Evolutionary conservation across 2,888 invertebrate species (phyloP), one percentile per base, ranked within the genome.

Genomic region (Synanthedon vespiformis): DNA sequence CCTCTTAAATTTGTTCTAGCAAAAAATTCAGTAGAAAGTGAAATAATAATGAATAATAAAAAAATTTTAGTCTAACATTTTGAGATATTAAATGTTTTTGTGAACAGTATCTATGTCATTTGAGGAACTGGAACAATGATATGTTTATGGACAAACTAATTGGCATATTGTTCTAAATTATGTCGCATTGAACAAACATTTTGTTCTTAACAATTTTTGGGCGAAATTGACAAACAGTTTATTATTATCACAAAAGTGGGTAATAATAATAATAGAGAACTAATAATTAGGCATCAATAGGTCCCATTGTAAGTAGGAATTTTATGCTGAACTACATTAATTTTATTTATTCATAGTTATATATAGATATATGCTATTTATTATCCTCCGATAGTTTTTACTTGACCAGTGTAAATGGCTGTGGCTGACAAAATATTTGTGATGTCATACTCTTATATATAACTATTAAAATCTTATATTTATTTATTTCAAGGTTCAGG

Each of bases 211-310:
- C 6, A 34, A 34, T 34, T 34, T 51, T 50, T 51, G 51, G 51
- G 49, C 40, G 27, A 51, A 51, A 51, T 51, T 47, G 51, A 53
- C 48, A 40, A 22, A 41, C 18, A 41, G 13, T 34, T 69, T 70
- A 58, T 59, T 68, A 62, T n/a, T 44, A 44, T 44, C n/a, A 13
- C 44, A 44, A n/a, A 44, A 44, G 44, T 34, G 34, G 8, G 44
- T 44, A 44, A 44, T 48, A 48, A 44, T 44, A 44, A 44, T 44
- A 48, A 48, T 48, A 64, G 66, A 72, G 67, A 64, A 70, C 72
- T 76, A 72, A 68, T 72, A 71, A 71, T 70, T 70, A 77, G 77
- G 77, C 77, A 77, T 65, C 70, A 70, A 74, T 77, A 72, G 77
- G 77, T 78, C 77, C 77, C 77, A 71, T 74, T 70, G 72, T 75